Base-by-base conservation (phyloP, 1,140 invertebrate species). In the Plectrocnemia conspersa region DNA sequence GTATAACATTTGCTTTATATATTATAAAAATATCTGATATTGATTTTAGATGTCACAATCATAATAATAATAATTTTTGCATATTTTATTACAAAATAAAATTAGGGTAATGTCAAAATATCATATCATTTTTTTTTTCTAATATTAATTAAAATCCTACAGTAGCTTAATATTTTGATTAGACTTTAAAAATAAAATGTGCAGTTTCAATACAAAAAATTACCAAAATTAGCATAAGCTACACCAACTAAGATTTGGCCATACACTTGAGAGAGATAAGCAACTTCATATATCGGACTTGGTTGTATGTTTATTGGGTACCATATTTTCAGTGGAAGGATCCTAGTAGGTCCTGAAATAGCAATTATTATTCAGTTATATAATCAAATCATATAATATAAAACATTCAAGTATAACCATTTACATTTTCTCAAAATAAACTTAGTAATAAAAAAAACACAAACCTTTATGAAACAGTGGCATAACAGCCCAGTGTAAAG, bases 251-350 rank as follows among this genome's bases (percentile, higher is more conserved):
- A 53, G 15, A 49, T 22, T 25, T 62, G 60, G 15, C 52, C 60
- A n/a, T 55, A 56, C 22, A 59, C 40, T 29, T 62, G 60, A 5
- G 32, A 41, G 9, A 42, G 11, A 38, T 56, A 59, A 2, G 56
- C 56, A 4, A 59, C 18, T 36, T 62, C 60, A 45, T 59, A 62
- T 33, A 45, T 32, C 16, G 60, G 60, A 24, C 45, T 44, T 7
- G 10, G 3, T 33, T 56, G 52, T 1, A 56, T 32, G 15, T 62
- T 46, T 0, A 62, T 16, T 5, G 60, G 60, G 38, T 62, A 62
- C 56, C 60, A 59, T 10, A 62, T 27, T 22, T 62, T 54, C 23
- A 62, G 11, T 4, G 60, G 60, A 10, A 62, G 53, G 5, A 54
- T 19, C 10, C 54, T 3, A 2, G 13, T 25, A 11, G n/a, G 27